Evolutionary conservation across 2,888 invertebrate genomes (phyloP), one percentile per base, ranked within the genome.

Genomic region (Spisula subtruncata): DNA sequence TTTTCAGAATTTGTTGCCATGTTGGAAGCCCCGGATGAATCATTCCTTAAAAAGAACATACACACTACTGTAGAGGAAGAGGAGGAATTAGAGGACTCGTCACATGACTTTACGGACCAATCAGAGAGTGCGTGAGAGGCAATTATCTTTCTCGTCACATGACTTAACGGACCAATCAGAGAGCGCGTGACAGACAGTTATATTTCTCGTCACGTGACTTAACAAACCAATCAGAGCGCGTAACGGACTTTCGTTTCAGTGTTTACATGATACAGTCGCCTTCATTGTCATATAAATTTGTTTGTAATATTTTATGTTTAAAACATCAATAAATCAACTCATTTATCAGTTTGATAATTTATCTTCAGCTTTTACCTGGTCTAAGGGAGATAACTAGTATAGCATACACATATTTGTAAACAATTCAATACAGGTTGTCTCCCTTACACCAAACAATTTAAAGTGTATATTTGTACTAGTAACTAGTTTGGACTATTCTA

Each of bases 41-140:
- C 88, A 16, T 66, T 51, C 32, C 54, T 88, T 14, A 66, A 56
- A 54, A 79, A 54, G n/a, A 87, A 75, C 18, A 8, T 41, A 5
- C 18, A 48, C 18, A 66, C 66, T 18, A 60, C 35, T 14, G 14
- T 75, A 18, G 35, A 75, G 35, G 75, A 75, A 16, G 86, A 86
- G 41, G 56, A 80, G 25, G 18, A 20, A 20, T 14, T 10, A 16
- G 86, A 95, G 94, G 25, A 85, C 16, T 79, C 85, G 20, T 41
- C 85, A 51, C 85, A 75, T 46, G 85, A 85, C 25, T 54, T 85
- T 14, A 85, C 85, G 32, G 85, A 84, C 84, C 84, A 84, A 46
- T 84, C 84, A n/a, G 84, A 84, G n/a, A 84, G 75, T 48, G 25
- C 84, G 25, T 83, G 71, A 71, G 10, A 71, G 2, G 12, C 4